Evolutionary conservation across 2,113 vertebrate species (phyloP), one percentile per base, ranked within the genome.

Genomic region (Bostrychus sinensis): DNA sequence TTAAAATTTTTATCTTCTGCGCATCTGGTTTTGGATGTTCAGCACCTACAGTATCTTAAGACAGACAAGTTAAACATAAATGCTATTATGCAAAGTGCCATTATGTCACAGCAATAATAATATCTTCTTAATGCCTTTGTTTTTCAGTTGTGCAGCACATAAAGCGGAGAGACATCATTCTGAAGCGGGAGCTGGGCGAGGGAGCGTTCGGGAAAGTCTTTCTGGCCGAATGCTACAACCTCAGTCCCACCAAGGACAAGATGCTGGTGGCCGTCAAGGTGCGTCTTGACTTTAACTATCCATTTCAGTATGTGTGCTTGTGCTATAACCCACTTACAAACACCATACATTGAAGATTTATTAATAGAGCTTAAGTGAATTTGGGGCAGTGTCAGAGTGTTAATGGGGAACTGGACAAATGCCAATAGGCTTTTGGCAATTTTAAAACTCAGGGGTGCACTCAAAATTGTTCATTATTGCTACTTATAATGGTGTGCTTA

Each of bases 141-240:
- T 46, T 70, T 86, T 46, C 88, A 98, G 97, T 96, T 54, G 96
- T 99, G 45, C 97, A 98, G 88, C 95, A 98, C 66, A 97, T 98
- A 79, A 98, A 98, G 91, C 92, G 96, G 65, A 91, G 96, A 83
- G 96, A 98, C 92, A 99, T 99, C 84, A 94, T 98, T 83, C 86
- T 99, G 91, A 98, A 98, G 89, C 91, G 97, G 61, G 97, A 99
- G 78, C 88, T 99, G 82, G 97, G 97, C 0, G 97, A 98, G 85
- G 97, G 97, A 70, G 96, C 97, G 34, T 99, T 99, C n/a, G 97
- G 97, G 4, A 99, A 99, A 89, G 97, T 99, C 68, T 99, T 99
- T 89, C 89, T 99, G 87, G 97, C 97, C 1, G 97, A 99, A 85
- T 98, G 97, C 86, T 98, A 98, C 92, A 98, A 99, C 90, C 94